phyloP scores from a whole-genome alignment of 2,888 invertebrate genomes.

The Dioctria rufipes region DNA sequence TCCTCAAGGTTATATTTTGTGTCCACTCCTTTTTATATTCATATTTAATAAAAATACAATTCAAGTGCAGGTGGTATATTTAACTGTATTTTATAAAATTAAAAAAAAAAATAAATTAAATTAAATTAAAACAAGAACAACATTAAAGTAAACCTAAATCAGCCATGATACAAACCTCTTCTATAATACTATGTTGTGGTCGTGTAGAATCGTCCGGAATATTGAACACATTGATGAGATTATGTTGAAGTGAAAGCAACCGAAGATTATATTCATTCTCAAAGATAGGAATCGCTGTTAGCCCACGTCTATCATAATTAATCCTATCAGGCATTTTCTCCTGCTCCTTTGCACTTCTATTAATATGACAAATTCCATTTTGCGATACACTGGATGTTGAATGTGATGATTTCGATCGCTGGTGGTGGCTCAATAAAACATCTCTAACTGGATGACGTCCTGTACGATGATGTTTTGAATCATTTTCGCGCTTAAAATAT shows the following conservation, averaged over 20 bases:
- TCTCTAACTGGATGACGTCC: conserved; percentile 30
- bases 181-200: conserved; percentile 35
- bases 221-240: conserved; percentile 79
- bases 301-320: conserved; percentile 87
- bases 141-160: background rate
- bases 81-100: too few relatives aligned
- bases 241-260: conserved; percentile 92
- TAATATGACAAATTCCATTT: conserved; percentile 75
- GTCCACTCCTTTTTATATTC: too few relatives aligned
- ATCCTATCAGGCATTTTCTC: conserved; percentile 90
- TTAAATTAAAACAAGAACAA: background rate
- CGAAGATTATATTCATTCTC: conserved; percentile 86
- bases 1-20: too few relatives aligned
- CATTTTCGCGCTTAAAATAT: conserved; percentile 62
- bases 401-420: conserved; percentile 61
- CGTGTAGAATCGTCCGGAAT: conserved; percentile 66
- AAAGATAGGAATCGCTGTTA: conserved; percentile 85
- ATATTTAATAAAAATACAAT: too few relatives aligned
- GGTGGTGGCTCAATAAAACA: conserved; percentile 12
- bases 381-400: conserved; percentile 65
- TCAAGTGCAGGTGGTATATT: too few relatives aligned
- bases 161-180: conserved; percentile 12
- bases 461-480: conserved; percentile 46
- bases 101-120: background rate
- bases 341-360: conserved; percentile 82